Base-by-base conservation (phyloP, 1,140 invertebrate genomes). In the Tetragonula clypearis region DNA sequence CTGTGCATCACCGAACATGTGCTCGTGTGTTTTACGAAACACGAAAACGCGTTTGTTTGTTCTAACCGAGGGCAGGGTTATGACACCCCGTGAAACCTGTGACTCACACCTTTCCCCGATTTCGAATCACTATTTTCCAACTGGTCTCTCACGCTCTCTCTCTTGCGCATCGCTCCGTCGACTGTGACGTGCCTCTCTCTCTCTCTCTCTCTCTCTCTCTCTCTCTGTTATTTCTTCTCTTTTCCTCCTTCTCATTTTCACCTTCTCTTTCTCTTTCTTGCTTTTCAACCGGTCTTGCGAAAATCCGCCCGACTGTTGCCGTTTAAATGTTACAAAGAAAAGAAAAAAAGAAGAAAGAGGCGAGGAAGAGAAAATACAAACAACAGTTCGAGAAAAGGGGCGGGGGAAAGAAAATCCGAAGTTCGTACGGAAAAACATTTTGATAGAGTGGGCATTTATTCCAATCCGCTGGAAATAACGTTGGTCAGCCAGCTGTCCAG, bases 31-130 rank as follows among this genome's bases (percentile, higher is more conserved):
- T 84, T 79, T 73, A 26, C 30, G 68, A 79, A 85, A 77, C 60
- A 77, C 60, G 88, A 89, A 87, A 89, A 90, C 66, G 75, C 73
- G 58, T 62, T 73, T 72, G 58, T 62, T 73, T 72, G 35, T 71
- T 30, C 30, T 15, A 73, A 53, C 60, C 41, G 75, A 84, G 79
- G 86, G 85, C 86, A 84, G 84, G 88, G 82, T 90, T 90, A 74
- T 90, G 89, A 90, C 89, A 90, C 88, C 84, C 76, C 86, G 89
- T 86, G 89, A 90, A 90, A 90, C 86, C 88, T n/a, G 86, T 90
- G 89, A 90, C 88, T 90, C 89, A 90, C 89, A 90, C 89, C 89
- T 90, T 90, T 90, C 89, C 88, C 88, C 83, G 89, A 90, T 90
- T 90, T 90, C 89, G 87, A 90, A 90, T 90, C 72, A 58, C 86